A percentile compares a stretch with the other conserved stretches of the same genome.
phyloP scores from a whole-genome alignment of 2,888 invertebrate species.

The Epinotia nisella region DNA sequence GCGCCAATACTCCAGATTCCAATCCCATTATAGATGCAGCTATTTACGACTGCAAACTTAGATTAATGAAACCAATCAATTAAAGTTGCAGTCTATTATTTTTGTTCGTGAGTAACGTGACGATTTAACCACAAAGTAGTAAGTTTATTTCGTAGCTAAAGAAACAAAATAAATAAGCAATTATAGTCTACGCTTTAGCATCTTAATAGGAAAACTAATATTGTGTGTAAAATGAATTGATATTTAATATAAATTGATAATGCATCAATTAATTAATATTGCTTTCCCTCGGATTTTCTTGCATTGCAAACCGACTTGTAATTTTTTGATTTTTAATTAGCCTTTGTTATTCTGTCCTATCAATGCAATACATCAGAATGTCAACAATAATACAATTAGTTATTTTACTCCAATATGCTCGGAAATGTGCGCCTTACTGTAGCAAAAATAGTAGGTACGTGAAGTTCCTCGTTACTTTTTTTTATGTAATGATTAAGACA shows the following conservation, averaged over 20 bases:
- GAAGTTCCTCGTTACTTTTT: too few species aligned
- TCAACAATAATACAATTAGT: too few species aligned
- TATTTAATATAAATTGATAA: not conserved
- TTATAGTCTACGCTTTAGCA: not conserved
- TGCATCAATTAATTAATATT: not conserved
- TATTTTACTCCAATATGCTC: too few species aligned
- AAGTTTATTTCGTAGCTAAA: not conserved
- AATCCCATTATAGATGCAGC: not conserved
- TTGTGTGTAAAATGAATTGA: too few species aligned
- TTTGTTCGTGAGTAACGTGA: slow-evolving; percentile 25
- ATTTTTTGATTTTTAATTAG: too few species aligned
- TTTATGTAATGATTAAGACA: too few species aligned
- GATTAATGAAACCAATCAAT: slow-evolving; percentile 28
- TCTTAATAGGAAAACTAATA: not conserved
- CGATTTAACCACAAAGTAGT: slow-evolving; percentile 18
- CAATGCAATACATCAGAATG: too few species aligned
- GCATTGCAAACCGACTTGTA: not conserved
- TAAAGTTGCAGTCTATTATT: not conserved
- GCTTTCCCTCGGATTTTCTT: not conserved
- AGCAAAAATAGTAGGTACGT: too few species aligned
- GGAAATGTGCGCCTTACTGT: too few species aligned
- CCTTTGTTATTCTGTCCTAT: too few species aligned
- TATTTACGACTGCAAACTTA: slow-evolving; percentile 16
- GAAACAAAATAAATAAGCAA: not conserved
- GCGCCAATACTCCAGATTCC: slow-evolving; percentile 23